phyloP scores from a whole-genome alignment of 2,113 vertebrate genomes.

The Bagarius yarrelli region DNA sequence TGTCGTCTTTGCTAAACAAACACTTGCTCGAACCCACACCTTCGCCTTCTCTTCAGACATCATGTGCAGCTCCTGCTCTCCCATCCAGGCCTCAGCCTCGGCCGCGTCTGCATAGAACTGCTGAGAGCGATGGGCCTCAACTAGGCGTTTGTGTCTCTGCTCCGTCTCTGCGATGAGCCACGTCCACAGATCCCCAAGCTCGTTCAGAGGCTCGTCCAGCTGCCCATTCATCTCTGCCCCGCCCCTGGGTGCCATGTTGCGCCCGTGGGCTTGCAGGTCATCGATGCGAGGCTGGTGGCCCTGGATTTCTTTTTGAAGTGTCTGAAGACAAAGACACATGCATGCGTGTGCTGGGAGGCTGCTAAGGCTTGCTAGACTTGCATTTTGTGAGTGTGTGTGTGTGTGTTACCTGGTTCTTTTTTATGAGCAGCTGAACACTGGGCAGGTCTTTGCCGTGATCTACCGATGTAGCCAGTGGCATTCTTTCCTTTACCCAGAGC shows the following conservation, averaged over 20 bases:
- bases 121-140: conserved; percentile 81
- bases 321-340: conserved; percentile 64
- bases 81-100: conserved; percentile 93
- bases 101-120: conserved; percentile 88
- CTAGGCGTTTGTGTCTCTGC: conserved; percentile 74
- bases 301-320: conserved; percentile 90
- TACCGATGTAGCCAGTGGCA: conserved; percentile 83
- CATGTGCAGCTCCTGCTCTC: conserved; percentile 94
- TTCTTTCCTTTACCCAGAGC: conserved; percentile 90
- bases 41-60: conserved; percentile 94
- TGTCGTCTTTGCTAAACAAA: background rate
- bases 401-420: conserved; percentile 87
- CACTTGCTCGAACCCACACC: conserved; percentile 70
- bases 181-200: conserved; percentile 80
- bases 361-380: background rate
- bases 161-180: conserved; percentile 79
- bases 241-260: conserved; percentile 63
- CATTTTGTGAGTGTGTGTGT: background rate
- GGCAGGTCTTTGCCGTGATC: conserved; percentile 91
- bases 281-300: conserved; percentile 89
- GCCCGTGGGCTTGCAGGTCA: conserved; percentile 77
- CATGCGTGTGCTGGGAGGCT: background rate
- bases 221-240: conserved; percentile 59
- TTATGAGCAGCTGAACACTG: conserved; percentile 88
- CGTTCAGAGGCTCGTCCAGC: conserved; percentile 72